Evolutionary conservation across 2,888 invertebrate species (phyloP).

Genomic region (Troides oblongomaculatus): DNA sequence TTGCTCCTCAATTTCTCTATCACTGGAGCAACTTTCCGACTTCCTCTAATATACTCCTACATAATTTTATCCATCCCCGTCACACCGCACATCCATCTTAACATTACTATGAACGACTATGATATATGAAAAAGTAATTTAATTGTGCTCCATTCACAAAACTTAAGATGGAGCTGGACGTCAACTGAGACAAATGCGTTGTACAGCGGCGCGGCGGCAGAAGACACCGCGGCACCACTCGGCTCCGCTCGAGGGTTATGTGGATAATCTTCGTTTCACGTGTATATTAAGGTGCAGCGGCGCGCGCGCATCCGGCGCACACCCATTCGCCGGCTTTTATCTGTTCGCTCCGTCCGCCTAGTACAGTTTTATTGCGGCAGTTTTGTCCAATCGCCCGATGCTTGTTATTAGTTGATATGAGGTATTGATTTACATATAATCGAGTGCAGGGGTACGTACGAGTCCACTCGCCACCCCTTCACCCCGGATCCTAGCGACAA

Average conservation of each 20-base stretch:
- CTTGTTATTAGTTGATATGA: slow-evolving; percentile 65
- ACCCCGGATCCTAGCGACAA: too few relatives aligned
- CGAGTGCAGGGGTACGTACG: too few relatives aligned
- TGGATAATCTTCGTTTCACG: slow-evolving; percentile 73
- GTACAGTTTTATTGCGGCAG: slow-evolving; percentile 78
- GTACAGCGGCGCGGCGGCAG: slow-evolving; percentile 41
- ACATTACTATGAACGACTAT: neutral
- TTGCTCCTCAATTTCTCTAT: too few relatives aligned
- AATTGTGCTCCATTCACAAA: too few relatives aligned
- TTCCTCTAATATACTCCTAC: too few relatives aligned
- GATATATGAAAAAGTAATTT: neutral
- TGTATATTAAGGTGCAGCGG: slow-evolving; percentile 68
- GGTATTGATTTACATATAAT: slow-evolving; percentile 34
- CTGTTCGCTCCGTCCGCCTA: neutral
- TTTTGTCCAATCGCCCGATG: slow-evolving; percentile 77
- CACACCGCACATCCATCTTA: neutral
- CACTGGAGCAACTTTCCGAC: too few relatives aligned
- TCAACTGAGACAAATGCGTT: neutral
- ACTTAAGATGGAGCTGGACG: too few relatives aligned
- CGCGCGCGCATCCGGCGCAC: slow-evolving; percentile 63
- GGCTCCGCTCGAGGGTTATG: slow-evolving; percentile 77
- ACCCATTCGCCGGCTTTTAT: slow-evolving; percentile 46
- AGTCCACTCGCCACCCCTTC: too few relatives aligned
- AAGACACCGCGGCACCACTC: slow-evolving; percentile 78
- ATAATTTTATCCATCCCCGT: too few relatives aligned